A percentile compares a stretch with the other conserved stretches of the same genome.
Evolutionary conservation across 2,113 vertebrate genomes (phyloP).

Genomic region (Macquaria australasica): DNA sequence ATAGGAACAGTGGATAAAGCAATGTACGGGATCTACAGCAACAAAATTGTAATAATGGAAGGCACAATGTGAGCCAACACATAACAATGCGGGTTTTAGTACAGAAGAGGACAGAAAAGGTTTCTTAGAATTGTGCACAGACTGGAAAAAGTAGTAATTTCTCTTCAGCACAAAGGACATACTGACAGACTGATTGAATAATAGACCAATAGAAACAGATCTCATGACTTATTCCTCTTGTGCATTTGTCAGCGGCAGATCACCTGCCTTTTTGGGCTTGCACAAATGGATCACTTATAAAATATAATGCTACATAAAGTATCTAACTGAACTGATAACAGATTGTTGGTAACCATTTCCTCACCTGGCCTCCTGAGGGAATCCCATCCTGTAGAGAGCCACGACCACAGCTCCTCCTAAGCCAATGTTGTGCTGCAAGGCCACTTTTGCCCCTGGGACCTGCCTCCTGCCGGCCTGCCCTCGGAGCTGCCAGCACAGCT

Average conservation of each 20-base stretch:
- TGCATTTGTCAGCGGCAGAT: too few species aligned
- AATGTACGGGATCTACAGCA: not conserved
- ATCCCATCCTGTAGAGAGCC: slow-evolving; percentile 91
- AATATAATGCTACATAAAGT: not conserved
- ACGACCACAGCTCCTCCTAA: slow-evolving; percentile 93
- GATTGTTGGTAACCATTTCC: not conserved
- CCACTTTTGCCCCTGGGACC: slow-evolving; percentile 91
- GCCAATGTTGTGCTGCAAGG: slow-evolving; percentile 95
- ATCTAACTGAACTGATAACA: not conserved
- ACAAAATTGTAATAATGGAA: too few species aligned
- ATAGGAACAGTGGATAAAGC: not conserved
- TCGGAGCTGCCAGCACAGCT: slow-evolving; percentile 97
- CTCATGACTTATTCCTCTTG: not conserved
- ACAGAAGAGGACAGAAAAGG: not conserved
- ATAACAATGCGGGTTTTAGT: too few species aligned
- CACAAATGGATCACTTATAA: not conserved
- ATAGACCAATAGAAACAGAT: not conserved
- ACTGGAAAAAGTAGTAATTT: not conserved
- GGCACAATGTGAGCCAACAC: too few species aligned
- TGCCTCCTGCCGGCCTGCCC: slow-evolving; percentile 91
- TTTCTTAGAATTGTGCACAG: not conserved
- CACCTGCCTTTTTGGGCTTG: not conserved
- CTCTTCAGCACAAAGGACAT: not conserved
- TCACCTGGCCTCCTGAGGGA: slow-evolving; percentile 86
- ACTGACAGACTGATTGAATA: not conserved